Evolutionary conservation across 30 jellyfish, hydroid and myxozoan genomes (phyloP).

Genomic region (Aurelia aurita complex sp. Pacific): DNA sequence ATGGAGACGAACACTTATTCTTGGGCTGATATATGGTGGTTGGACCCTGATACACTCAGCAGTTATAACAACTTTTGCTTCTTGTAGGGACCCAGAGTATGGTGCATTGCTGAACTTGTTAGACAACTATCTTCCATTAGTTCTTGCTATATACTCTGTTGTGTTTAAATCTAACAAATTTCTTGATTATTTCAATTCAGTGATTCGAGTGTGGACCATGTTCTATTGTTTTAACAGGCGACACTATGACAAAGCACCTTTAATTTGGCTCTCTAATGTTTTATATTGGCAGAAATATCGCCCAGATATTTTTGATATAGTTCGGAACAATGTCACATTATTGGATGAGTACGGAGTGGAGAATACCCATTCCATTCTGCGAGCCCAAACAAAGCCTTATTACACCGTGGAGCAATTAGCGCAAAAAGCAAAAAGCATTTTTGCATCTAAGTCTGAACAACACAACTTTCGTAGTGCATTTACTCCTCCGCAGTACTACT

Average conservation of each 20-base stretch:
- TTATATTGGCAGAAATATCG: constrained; percentile 19
- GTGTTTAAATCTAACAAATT: background rate
- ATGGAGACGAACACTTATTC: too few relatives aligned
- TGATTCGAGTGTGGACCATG: background rate
- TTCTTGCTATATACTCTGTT: background rate
- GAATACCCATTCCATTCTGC: too few relatives aligned
- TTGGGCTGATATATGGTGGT: too few relatives aligned
- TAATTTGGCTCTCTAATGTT: constrained; percentile 13
- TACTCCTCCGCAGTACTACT: background rate
- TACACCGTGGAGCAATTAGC: too few relatives aligned
- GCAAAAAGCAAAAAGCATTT: too few relatives aligned
- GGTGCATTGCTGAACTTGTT: background rate
- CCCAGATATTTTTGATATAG: background rate
- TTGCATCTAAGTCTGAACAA: too few relatives aligned
- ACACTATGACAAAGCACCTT: background rate
- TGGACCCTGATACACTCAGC: too few relatives aligned
- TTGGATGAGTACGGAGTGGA: constrained; percentile 37
- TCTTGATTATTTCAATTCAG: background rate
- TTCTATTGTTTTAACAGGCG: constrained; percentile 13
- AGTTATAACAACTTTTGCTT: too few relatives aligned
- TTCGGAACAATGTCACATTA: background rate
- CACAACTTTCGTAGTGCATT: too few relatives aligned
- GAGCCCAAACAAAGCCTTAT: too few relatives aligned
- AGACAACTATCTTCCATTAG: background rate
- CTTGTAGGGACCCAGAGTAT: too few relatives aligned